Evolutionary conservation across 2,797 vertebrate species (phyloP).

Genomic region (Melanotaenia boesemani): DNA sequence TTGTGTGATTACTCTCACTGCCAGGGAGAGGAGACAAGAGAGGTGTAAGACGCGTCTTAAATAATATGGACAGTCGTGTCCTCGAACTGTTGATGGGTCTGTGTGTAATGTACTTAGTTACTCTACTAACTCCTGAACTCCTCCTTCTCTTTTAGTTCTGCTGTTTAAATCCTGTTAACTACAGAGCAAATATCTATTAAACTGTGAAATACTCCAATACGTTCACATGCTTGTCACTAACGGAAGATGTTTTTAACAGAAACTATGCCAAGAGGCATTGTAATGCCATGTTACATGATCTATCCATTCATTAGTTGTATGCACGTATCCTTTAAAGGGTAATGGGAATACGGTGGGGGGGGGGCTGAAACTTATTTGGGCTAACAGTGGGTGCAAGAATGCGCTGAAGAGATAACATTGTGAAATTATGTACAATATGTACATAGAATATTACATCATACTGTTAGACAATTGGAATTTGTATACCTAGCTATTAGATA

Average conservation of each 20-base stretch:
- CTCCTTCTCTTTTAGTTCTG: no score
- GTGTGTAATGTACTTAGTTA: no score
- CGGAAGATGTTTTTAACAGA: no score
- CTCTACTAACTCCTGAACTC: no score
- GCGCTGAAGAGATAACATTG: neutral
- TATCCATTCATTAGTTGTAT: neutral
- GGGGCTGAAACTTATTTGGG: neutral
- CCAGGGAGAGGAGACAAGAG: neutral
- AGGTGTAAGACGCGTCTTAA: neutral
- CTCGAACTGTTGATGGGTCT: no score
- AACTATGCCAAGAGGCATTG: neutral
- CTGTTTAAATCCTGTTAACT: no score
- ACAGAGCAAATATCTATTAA: no score
- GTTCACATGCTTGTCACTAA: neutral
- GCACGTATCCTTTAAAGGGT: neutral
- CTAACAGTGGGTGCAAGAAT: neutral
- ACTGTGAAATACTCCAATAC: no score
- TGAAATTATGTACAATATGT: neutral
- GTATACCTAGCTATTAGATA: no score
- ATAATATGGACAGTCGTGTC: neutral
- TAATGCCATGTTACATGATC: neutral
- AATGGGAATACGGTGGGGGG: neutral
- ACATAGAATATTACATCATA: no score
- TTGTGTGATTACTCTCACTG: neutral
- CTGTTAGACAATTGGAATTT: no score